Evolutionary conservation across 2,888 invertebrate genomes (phyloP).

Genomic region (Matsumyia berberina): DNA sequence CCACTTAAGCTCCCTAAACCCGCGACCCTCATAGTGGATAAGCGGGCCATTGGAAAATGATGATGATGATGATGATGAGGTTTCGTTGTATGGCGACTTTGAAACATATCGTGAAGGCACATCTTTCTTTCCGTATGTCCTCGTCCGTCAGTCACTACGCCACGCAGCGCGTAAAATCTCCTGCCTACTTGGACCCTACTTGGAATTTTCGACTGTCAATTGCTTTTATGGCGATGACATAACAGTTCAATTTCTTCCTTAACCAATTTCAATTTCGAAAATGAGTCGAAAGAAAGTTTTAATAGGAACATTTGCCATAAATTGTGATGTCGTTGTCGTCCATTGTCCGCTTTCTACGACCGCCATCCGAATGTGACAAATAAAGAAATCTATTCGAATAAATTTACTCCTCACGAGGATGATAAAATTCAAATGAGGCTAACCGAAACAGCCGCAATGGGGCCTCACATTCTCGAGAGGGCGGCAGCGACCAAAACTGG

Average conservation of each 20-base stretch:
- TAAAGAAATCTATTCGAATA: slow-evolving; percentile 66
- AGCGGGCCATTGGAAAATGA: no score
- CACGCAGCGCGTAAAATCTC: no score
- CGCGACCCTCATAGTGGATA: no score
- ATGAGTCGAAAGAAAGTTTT: slow-evolving; percentile 6
- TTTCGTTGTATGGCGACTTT: no score
- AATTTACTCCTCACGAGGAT: slow-evolving; percentile 54
- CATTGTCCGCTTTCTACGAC: slow-evolving; percentile 38
- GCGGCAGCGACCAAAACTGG: neutral
- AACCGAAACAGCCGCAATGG: slow-evolving; percentile 76
- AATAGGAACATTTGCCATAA: slow-evolving; percentile 34
- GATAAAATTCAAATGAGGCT: slow-evolving; percentile 76
- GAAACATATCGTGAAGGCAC: no score
- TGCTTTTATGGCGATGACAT: slow-evolving; percentile 14
- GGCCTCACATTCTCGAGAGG: slow-evolving; percentile 59
- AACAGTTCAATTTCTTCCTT: slow-evolving; percentile 16
- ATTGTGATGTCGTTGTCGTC: slow-evolving; percentile 38
- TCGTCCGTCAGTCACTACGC: no score
- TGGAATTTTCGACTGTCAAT: neutral
- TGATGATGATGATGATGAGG: no score
- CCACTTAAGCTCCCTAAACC: no score
- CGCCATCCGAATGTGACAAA: slow-evolving; percentile 66
- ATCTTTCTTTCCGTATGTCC: no score
- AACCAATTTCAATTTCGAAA: slow-evolving; percentile 43
- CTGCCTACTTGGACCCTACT: no score